Percentiles rank a stretch among this genome's conserved stretches.
phyloP scores from a whole-genome alignment of 2,888 invertebrate species.

The Calliopum simillimum region DNA sequence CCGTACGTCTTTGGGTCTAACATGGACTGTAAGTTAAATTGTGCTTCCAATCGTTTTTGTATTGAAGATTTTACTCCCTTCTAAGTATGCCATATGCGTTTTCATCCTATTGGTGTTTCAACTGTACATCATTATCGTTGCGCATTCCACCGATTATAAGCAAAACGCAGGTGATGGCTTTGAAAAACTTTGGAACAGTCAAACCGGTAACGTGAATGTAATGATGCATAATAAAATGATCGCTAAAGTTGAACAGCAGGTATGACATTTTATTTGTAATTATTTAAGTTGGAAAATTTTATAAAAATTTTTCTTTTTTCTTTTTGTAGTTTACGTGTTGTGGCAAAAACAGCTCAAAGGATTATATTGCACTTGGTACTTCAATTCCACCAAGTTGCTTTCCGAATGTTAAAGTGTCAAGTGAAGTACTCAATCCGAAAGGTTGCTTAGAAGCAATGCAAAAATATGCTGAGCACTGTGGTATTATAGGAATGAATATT shows the following conservation, averaged over 20 bases:
- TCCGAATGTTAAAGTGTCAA: conserved; percentile 43
- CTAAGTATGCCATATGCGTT: conserved; percentile 78
- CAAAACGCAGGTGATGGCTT: conserved; percentile 54
- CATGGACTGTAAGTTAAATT: conserved; percentile 77
- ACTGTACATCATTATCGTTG: conserved; percentile 65
- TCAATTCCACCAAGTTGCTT: conserved; percentile 57
- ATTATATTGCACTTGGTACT: conserved; percentile 53
- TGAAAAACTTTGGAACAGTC: conserved; percentile 54
- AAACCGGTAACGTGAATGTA: conserved; percentile 37
- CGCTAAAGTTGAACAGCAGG: conserved; percentile 52
- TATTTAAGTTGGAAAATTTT: not conserved
- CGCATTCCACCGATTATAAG: conserved; percentile 59
- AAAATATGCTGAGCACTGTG: conserved; percentile 54
- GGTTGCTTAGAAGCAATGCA: conserved; percentile 55
- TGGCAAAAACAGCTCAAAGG: conserved; percentile 56
- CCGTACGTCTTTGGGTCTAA: conserved; percentile 87
- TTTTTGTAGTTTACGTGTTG: conserved; percentile 58
- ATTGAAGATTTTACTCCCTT: conserved; percentile 19
- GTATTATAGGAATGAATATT: conserved; percentile 54
- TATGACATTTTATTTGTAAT: conserved; percentile 6
- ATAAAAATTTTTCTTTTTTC: conserved; percentile 29
- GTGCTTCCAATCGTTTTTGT: not conserved
- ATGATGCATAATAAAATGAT: conserved; percentile 22
- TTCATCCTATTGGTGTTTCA: conserved; percentile 79
- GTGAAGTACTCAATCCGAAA: conserved; percentile 47